These are phyloP conservation scores for Psococerastis gibbosa DNA, from an alignment of 2,888 invertebrate species.

Conservation along the genomic window DNA sequence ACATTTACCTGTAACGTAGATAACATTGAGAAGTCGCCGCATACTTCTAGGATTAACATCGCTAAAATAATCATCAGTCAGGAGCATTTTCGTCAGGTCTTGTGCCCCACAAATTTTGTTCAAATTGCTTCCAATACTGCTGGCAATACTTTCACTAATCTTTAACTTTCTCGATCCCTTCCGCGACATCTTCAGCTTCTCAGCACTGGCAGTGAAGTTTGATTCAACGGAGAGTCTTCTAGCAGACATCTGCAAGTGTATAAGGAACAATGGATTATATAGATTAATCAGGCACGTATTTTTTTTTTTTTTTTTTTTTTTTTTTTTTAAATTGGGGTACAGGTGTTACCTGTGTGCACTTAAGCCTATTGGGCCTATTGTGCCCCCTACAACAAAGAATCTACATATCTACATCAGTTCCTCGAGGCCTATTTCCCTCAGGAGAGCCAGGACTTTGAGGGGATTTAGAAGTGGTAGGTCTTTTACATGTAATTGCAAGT, in stretches of 20 bases:
- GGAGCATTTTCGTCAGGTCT: constrained; percentile 58
- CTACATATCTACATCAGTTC: too few relatives aligned
- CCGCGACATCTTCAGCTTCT: constrained; percentile 41
- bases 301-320: too few relatives aligned
- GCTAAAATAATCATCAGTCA: constrained; percentile 96
- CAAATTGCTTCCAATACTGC: constrained; percentile 75
- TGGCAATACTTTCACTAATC: constrained; percentile 74
- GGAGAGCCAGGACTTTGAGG: too few relatives aligned
- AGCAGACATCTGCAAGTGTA: constrained; percentile 45
- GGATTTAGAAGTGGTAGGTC: too few relatives aligned
- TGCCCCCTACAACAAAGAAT: too few relatives aligned
- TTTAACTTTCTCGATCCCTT: constrained; percentile 54
- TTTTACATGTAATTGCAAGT: too few relatives aligned
- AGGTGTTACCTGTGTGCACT: too few relatives aligned
- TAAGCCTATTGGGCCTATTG: too few relatives aligned
- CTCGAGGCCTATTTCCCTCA: too few relatives aligned
- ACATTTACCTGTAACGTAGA: constrained; percentile 70
- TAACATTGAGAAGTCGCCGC: constrained; percentile 89
- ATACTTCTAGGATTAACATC: constrained; percentile 96
- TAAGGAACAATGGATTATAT: too few relatives aligned
- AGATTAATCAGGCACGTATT: too few relatives aligned
- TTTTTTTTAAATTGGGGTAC: too few relatives aligned
- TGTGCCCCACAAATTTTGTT: constrained; percentile 60
- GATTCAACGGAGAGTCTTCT: constrained; percentile 62
- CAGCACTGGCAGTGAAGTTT: constrained; percentile 59